Evolutionary conservation across 2,113 vertebrate genomes (phyloP).

Genomic region (Heterochromis multidens): DNA sequence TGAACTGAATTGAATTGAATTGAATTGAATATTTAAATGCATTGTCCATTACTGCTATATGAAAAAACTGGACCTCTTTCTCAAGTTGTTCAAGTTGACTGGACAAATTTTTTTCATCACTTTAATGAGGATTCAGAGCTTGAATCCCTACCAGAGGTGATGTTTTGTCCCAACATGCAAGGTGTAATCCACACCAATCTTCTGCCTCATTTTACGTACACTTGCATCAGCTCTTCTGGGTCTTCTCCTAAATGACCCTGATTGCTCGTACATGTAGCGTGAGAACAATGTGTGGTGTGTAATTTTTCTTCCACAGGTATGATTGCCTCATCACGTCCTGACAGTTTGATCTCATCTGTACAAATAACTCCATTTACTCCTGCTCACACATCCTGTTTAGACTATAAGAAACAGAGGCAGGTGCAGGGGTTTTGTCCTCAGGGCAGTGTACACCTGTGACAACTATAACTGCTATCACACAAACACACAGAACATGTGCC

Average conservation of each 20-base stretch:
- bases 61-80: no score
- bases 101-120: no score
- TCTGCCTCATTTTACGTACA: conserved; percentile 15
- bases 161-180: background rate
- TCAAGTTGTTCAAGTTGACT: no score
- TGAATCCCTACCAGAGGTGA: background rate
- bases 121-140: background rate
- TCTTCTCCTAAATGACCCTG: background rate
- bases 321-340: background rate
- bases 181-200: background rate
- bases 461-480: conserved; percentile 40
- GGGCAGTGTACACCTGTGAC: conserved; percentile 31
- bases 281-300: background rate
- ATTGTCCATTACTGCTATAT: no score
- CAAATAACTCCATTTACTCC: background rate
- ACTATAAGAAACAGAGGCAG: conserved; percentile 60
- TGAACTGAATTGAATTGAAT: no score
- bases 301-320: background rate
- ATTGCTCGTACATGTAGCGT: background rate
- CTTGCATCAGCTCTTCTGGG: conserved; percentile 20
- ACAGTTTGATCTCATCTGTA: conserved; percentile 25
- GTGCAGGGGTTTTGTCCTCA: conserved; percentile 48
- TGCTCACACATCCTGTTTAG: conserved; percentile 43
- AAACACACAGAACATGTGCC: conserved; percentile 26
- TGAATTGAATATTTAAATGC: no score